Percentiles rank a stretch among this genome's conserved stretches.
Evolutionary conservation across 1,140 invertebrate species (phyloP).

Genomic region (Lethrus apterus): DNA sequence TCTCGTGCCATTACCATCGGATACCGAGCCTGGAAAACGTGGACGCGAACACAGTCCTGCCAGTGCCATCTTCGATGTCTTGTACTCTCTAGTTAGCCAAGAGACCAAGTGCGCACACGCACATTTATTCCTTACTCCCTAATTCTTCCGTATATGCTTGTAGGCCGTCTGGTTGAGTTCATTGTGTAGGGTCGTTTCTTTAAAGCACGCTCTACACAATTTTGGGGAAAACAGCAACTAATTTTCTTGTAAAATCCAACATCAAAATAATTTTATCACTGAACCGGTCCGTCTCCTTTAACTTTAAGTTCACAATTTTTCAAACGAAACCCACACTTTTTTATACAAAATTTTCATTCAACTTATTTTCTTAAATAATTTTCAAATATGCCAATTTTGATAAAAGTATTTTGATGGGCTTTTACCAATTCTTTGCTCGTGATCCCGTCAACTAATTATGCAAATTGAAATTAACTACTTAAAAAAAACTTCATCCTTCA

Average conservation of each 20-base stretch:
- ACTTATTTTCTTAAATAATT: too few species aligned
- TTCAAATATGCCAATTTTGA: too few species aligned
- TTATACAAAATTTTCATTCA: too few species aligned
- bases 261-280: too few species aligned
- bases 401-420: too few species aligned
- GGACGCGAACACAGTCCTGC: slow-evolving; percentile 18
- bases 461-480: slow-evolving; percentile 24
- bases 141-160: slow-evolving; percentile 21
- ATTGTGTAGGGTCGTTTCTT: slow-evolving; percentile 10
- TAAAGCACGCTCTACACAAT: too few species aligned
- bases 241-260: too few species aligned
- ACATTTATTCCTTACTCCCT: slow-evolving; percentile 22
- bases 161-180: slow-evolving; percentile 16
- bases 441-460: slow-evolving; percentile 19
- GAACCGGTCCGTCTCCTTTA: too few species aligned
- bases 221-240: too few species aligned
- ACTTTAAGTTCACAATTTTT: too few species aligned
- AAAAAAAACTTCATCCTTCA: slow-evolving; percentile 24
- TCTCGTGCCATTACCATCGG: slow-evolving; percentile 35
- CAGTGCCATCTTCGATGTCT: slow-evolving; percentile 19
- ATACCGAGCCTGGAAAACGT: slow-evolving; percentile 8
- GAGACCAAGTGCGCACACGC: slow-evolving; percentile 24
- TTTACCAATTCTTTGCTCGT: too few species aligned
- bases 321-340: too few species aligned
- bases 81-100: slow-evolving; percentile 15